phyloP scores from a whole-genome alignment of 1,140 invertebrate species.

The Ctenoplectra terminalis region DNA sequence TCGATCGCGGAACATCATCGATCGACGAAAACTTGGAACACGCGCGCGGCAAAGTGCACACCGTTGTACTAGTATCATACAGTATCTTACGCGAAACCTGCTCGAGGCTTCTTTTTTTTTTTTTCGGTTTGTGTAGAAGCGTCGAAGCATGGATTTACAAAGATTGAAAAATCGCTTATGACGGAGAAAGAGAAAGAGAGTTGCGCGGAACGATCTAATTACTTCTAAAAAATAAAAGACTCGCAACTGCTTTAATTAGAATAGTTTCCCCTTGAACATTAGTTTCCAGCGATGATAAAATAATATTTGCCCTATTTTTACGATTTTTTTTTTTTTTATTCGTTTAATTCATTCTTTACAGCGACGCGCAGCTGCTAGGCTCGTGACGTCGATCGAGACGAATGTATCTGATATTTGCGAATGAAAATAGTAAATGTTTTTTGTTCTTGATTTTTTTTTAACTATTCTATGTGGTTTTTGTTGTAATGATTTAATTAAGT shows the following conservation, averaged over 20 bases:
- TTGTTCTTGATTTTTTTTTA: neutral
- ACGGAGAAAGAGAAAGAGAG: too few species aligned
- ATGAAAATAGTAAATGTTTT: neutral
- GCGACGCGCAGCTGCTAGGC: neutral
- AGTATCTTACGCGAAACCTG: neutral
- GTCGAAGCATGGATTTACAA: constrained; percentile 1
- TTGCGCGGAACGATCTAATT: too few species aligned
- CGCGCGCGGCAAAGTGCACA: neutral
- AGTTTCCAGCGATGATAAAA: constrained; percentile 19
- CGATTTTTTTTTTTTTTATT: neutral
- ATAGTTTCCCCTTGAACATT: neutral
- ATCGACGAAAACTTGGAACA: too few species aligned
- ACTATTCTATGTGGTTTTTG: neutral
- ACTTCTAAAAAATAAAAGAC: constrained; percentile 20
- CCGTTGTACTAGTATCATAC: neutral
- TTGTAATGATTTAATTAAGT: neutral
- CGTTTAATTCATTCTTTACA: neutral
- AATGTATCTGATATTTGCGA: neutral
- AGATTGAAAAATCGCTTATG: neutral
- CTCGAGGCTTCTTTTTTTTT: neutral
- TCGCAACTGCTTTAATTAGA: neutral
- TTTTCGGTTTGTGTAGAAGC: constrained; percentile 1
- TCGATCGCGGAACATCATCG: neutral
- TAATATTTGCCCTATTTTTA: neutral
- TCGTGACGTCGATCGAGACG: neutral